phyloP scores from a whole-genome alignment of 2,888 invertebrate species.

The Catocala sponsa region DNA sequence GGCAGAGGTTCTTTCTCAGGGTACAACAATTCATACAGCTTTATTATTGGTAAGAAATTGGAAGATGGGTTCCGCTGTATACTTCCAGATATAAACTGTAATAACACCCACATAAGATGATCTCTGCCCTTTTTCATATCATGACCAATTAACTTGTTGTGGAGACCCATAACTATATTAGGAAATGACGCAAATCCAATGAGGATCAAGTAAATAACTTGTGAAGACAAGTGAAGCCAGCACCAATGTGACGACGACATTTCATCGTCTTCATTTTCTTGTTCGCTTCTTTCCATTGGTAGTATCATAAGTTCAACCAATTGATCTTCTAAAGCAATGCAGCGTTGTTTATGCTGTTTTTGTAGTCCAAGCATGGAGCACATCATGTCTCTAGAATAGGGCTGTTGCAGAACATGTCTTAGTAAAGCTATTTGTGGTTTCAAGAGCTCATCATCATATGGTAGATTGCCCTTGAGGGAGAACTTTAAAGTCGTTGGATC shows the following conservation, averaged over 20 bases:
- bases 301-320: conserved; percentile 96
- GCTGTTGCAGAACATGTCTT: conserved; percentile 97
- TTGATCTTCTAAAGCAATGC: conserved; percentile 96
- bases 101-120: conserved; percentile 99
- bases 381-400: conserved; percentile 98
- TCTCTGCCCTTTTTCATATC: conserved; percentile 97
- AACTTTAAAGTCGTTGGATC: conserved; percentile 93
- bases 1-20: conserved; percentile 96
- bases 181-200: conserved; percentile 98
- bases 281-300: conserved; percentile 97
- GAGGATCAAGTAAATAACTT: conserved; percentile 97
- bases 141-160: conserved; percentile 93
- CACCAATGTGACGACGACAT: conserved; percentile 92
- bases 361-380: conserved; percentile 97
- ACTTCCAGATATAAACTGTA: conserved; percentile 99
- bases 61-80: conserved; percentile 97
- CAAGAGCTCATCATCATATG: conserved; percentile 95
- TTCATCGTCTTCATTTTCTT: conserved; percentile 88
- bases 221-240: conserved; percentile 97
- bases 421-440: conserved; percentile 96
- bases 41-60: conserved; percentile 96
- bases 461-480: conserved; percentile 91
- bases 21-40: conserved; percentile 96
- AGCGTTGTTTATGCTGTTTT: conserved; percentile 96
- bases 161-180: conserved; percentile 96